Base-by-base conservation (phyloP, 2,113 vertebrate species). In the Pseudorhombus dupliciocellatus region DNA sequence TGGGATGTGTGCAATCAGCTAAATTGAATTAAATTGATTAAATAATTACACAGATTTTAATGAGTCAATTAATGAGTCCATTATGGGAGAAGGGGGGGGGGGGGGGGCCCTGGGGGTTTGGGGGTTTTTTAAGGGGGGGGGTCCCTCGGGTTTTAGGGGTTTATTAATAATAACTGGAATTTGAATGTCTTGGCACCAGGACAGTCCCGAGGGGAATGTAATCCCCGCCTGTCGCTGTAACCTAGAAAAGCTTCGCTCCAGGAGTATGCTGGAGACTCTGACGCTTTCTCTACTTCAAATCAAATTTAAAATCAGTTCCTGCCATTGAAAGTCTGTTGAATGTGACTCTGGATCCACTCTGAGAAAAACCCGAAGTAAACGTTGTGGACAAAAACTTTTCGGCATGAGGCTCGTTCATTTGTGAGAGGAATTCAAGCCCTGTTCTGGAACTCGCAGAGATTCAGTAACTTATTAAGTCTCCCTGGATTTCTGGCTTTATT, bases 21-120 rank as follows among this genome's bases (percentile, higher is more conserved):
- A 85, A 90, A 89, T 90, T 90, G 85, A 91, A 91, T 91, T 84
- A 61, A 85, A 91, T 79, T 86, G 78, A 86, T 90, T 81, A 80
- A 86, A 86, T 86, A 88, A 91, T 91, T 90, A 89, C 80, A 83
- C 74, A 64, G 69, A 81, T 83, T 84, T 77, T 87, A 90, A 87
- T 76, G 80, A 89, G 81, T 90, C 81, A 83, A 88, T 90, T 91
- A 88, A 87, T 77, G 77, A 80, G 81, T 86, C 81, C 78, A 83
- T 88, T 85, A 87, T 83, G 75, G 50, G 26, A 81, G 85, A 72
- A 28, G 56, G 31, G 69, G 54, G 11, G 44, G 70, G 42, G 34
- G 37, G 70, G n/a, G 22, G 9, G 25, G 25, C 6, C 34, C 34
- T 20, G 21, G 21, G 40, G 30, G 37, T 44, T 44, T 20, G 10